A percentile compares a stretch with the other conserved stretches of the same genome.
phyloP scores from a whole-genome alignment of 2,797 vertebrate genomes.

The Tenualosa ilisha region DNA sequence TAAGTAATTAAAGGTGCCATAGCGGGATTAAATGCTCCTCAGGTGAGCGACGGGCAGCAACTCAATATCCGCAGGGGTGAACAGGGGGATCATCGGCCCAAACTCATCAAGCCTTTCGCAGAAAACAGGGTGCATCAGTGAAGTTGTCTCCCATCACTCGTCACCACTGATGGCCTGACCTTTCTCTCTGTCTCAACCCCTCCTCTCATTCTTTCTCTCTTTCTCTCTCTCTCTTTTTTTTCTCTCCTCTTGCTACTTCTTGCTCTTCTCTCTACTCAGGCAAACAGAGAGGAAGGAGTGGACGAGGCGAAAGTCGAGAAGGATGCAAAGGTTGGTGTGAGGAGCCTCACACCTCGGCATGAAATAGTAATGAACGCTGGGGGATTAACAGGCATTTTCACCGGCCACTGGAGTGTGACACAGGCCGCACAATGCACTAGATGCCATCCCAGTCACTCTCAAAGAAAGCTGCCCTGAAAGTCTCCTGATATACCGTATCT shows the following conservation, averaged over 20 bases:
- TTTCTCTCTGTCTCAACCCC: background rate
- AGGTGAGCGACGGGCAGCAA: constrained; percentile 36
- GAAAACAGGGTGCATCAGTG: constrained; percentile 26
- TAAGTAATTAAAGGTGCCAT: constrained; percentile 58
- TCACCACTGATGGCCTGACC: constrained; percentile 32
- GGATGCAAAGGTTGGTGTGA: constrained; percentile 85
- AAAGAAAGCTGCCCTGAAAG: too few relatives aligned
- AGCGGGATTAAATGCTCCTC: constrained; percentile 43
- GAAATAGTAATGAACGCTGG: background rate
- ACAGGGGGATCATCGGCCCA: background rate
- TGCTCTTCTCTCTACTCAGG: constrained; percentile 26
- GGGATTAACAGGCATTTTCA: background rate
- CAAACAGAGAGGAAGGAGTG: constrained; percentile 43
- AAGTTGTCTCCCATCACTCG: background rate
- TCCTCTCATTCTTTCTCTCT: background rate
- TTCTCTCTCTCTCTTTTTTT: background rate
- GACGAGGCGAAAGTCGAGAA: constrained; percentile 73
- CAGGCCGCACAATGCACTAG: background rate
- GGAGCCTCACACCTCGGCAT: background rate
- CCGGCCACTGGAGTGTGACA: background rate
- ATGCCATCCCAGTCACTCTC: background rate
- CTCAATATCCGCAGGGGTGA: constrained; percentile 40
- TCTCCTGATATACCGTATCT: too few relatives aligned
- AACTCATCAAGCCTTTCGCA: constrained; percentile 38
- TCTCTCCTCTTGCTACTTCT: background rate